These are phyloP conservation scores for Caenorhabditis virilis DNA, from an alignment of 2,888 invertebrate species.

Conservation along the genomic window DNA sequence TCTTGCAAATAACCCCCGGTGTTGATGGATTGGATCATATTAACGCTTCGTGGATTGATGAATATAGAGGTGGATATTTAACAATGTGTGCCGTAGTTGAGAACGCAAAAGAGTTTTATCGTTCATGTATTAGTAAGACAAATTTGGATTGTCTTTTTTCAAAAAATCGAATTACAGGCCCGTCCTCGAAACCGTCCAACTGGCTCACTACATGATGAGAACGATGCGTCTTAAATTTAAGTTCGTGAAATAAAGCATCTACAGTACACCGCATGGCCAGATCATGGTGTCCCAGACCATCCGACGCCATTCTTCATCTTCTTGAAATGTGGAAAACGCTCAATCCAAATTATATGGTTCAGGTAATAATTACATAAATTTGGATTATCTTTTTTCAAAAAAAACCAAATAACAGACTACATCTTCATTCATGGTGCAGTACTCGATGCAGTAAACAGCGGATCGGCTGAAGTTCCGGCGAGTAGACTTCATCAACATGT, in stretches of 20 bases:
- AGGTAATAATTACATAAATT: no score
- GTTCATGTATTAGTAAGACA: no score
- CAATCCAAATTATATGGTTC: constrained; percentile 98
- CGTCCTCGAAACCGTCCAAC: constrained; percentile 92
- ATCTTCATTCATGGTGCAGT: constrained; percentile 98
- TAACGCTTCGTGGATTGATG: constrained; percentile 97
- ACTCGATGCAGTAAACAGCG: constrained; percentile 93
- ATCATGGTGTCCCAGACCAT: constrained; percentile 97
- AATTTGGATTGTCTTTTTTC: constrained; percentile 93
- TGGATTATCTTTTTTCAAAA: constrained; percentile 96
- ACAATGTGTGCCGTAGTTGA: no score
- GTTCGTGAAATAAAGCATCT: constrained; percentile 92
- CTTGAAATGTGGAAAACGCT: constrained; percentile 87
- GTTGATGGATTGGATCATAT: constrained; percentile 84
- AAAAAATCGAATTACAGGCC: no score
- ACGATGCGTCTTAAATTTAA: constrained; percentile 88
- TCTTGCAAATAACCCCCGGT: constrained; percentile 42
- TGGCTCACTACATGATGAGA: constrained; percentile 96
- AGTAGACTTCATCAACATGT: constrained; percentile 91
- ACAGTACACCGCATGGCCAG: constrained; percentile 99
- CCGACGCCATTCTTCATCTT: constrained; percentile 98
- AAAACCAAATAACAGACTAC: constrained; percentile 99
- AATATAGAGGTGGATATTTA: no score
- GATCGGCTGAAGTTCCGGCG: constrained; percentile 88
- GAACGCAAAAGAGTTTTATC: constrained; percentile 99